Evolutionary conservation across 2,113 vertebrate species (phyloP), one percentile per base, ranked within the genome.

Genomic region (Gallinago media): DNA sequence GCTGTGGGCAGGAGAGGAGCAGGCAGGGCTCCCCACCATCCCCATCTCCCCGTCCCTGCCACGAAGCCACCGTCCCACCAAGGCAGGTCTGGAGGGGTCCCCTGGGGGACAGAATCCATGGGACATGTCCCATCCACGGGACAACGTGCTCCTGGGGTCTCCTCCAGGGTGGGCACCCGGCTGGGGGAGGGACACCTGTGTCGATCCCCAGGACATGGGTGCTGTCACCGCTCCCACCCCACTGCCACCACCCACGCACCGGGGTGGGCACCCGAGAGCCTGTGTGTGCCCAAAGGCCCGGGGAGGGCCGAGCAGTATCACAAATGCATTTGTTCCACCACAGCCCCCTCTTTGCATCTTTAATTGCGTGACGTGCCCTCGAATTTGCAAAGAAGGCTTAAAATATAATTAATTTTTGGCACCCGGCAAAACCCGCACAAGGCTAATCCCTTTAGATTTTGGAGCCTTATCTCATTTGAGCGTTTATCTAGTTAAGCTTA

Each of bases 341-440:
- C 92, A 16, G 44, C 71, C 79, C 31, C 59, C 67, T 63, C 80
- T 42, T 7, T 46, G 36, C 87, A 29, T 38, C 77, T 52, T 44
- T 22, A 13, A 47, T 16, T 78, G 79, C 31, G 2, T 5, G 46
- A 3, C 2, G 1, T 50, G 76, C 91, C 94, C 95, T 94, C 65
- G 42, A 67, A 91, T 95, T 96, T 89, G 84, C 92, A 94, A 83
- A 62, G 44, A 15, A 42, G 49, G 50, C 75, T 92, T 72, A 32
- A 92, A 94, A 91, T 34, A 59, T 21, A 95, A 96, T 95, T 86
- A 95, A 96, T 94, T 84, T 54, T 77, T 77, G 91, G 95, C 94
- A 86, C 59, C 72, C 36, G 19, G 68, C 80, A 66, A 36, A 54
- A 83, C 91, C 92, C 0, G 2, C 91, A 11, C 4, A 14, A 73